Conservation (phyloP, 2,797 vertebrate genomes). For the Alcedo atthis region DNA sequence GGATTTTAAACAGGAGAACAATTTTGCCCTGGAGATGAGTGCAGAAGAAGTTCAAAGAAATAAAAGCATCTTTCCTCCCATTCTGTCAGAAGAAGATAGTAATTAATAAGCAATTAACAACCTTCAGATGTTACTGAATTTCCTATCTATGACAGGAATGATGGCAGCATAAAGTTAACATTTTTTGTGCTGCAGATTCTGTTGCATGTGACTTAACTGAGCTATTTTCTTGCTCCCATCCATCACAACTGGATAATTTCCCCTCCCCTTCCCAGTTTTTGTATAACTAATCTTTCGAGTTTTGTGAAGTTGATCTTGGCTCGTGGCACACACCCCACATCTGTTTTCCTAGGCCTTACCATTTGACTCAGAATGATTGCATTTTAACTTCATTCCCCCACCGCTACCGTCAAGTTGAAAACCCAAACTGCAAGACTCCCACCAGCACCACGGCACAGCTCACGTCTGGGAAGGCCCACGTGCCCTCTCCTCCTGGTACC, state of each 20-base stretch:
- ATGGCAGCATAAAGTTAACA: not conserved
- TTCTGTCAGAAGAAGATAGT: not conserved
- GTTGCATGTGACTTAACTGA: slow-evolving; percentile 9
- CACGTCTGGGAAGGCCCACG: slow-evolving; percentile 14
- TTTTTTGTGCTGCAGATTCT: not conserved
- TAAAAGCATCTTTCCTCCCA: not conserved
- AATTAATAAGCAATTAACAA: not conserved
- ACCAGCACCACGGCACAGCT: not conserved
- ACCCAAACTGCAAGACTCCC: slow-evolving; percentile 33
- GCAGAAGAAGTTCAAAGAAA: not conserved
- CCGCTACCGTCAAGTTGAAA: slow-evolving; percentile 30
- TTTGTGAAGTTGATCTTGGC: slow-evolving; percentile 61
- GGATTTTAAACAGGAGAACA: not conserved
- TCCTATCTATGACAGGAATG: not conserved
- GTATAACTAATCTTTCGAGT: slow-evolving; percentile 42
- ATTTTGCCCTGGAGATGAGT: not conserved
- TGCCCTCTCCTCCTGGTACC: slow-evolving; percentile 66
- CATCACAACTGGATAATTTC: not conserved
- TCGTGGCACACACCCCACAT: slow-evolving; percentile 45
- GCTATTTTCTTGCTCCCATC: slow-evolving; percentile 14
- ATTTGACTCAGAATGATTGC: slow-evolving; percentile 25
- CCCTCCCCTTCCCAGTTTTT: not conserved
- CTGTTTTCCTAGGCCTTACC: slow-evolving; percentile 58
- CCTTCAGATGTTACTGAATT: not conserved
- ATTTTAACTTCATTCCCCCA: slow-evolving; percentile 30